Evolutionary conservation across 2,888 invertebrate species (phyloP), one percentile per base, ranked within the genome.

Genomic region (Augochlorella aurata): DNA sequence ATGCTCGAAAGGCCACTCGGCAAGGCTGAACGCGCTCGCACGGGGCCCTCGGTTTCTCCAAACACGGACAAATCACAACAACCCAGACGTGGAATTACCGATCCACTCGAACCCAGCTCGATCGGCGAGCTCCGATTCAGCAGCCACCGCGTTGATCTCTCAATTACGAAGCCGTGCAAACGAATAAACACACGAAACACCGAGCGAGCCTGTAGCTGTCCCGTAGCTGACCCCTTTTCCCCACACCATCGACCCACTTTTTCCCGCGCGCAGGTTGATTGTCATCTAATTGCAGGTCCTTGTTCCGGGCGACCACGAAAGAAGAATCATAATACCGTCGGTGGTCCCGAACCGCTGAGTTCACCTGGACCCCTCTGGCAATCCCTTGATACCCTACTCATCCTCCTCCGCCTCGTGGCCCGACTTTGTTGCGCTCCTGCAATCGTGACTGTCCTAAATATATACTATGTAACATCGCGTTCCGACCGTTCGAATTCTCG

Each of bases 261-360:
- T 75, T 16, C 58, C 21, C 69, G 12, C 10, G 12, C 14, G 63
- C 63, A 44, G 38, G 68, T 73, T 44, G 72, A 76, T 82, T 67
- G 79, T 80, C 79, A 63, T 68, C 77, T 72, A 76, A 80, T 71
- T 72, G 77, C 74, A 21, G 74, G 49, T 16, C 74, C 77, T 77
- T 67, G 81, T 74, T 72, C 50, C 66, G 67, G 10, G 18, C 21
- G 54, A 38, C 18, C 45, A 18, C 61, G 52, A 44, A 24, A 49
- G 61, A 73, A 74, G 72, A 73, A 85, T 85, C 74, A 74, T 76
- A 71, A 73, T 81, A 87, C 79, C 81, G 61, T 24, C 24, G 50
- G 54, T 52, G 58, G 75, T 47, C 38, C 65, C 10, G 66, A 79
- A 74, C 82, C 84, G 80, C 69, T 74, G 65, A 75, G 63, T 78